phyloP scores from a whole-genome alignment of 2,797 vertebrate species.

The Labeo calbasu region DNA sequence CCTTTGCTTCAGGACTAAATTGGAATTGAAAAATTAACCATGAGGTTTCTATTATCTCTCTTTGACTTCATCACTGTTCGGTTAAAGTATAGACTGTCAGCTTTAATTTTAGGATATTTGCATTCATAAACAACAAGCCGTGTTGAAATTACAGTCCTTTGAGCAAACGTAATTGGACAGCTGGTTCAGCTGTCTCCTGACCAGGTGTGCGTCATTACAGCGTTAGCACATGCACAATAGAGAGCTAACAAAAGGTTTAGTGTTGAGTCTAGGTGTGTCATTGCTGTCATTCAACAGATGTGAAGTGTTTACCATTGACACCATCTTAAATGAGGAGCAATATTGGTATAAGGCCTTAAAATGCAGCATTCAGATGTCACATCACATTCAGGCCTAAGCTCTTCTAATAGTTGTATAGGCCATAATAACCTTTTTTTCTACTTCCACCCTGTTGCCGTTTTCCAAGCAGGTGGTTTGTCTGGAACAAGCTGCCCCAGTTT shows the following conservation, averaged over 20 bases:
- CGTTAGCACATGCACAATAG: slow-evolving; percentile 6
- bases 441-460: not conserved
- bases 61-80: slow-evolving; percentile 12
- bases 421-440: not conserved
- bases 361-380: not conserved
- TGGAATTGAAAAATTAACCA: slow-evolving; percentile 9
- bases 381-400: not conserved
- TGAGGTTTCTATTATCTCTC: slow-evolving; percentile 17
- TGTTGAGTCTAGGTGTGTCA: slow-evolving; percentile 33
- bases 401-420: not conserved
- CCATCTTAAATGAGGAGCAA: not conserved
- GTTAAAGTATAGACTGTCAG: slow-evolving; percentile 3
- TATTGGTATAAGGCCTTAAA: not conserved
- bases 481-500: slow-evolving; percentile 43
- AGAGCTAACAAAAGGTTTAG: slow-evolving; percentile 33
- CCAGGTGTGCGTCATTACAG: slow-evolving; percentile 39
- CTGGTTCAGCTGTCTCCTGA: slow-evolving; percentile 40
- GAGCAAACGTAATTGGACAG: slow-evolving; percentile 33
- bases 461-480: slow-evolving; percentile 59
- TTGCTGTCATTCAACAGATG: slow-evolving; percentile 3
- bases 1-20: slow-evolving; percentile 14
- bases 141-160: slow-evolving; percentile 25
- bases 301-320: slow-evolving; percentile 20
- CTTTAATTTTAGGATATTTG: slow-evolving; percentile 39
- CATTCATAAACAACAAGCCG: slow-evolving; percentile 14